Conservation (phyloP, 2,113 vertebrate genomes). For the Dinomys branickii region DNA sequence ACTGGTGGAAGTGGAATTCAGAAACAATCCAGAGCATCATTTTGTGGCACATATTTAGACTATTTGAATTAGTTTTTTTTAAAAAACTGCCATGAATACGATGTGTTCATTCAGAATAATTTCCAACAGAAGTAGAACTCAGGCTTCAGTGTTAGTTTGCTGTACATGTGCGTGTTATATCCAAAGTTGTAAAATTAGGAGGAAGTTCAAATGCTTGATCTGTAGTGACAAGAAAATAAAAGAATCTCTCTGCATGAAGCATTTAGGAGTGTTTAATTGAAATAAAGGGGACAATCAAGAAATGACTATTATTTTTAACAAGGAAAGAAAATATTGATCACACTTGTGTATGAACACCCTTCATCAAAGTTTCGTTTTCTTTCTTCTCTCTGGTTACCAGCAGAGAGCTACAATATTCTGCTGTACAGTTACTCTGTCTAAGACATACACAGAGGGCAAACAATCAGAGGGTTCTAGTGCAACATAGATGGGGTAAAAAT, state of each 20-base stretch:
- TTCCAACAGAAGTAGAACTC: constrained; percentile 51
- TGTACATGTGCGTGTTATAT: constrained; percentile 62
- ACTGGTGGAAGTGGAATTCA: background rate
- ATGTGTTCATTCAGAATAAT: constrained; percentile 69
- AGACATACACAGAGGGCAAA: constrained; percentile 73
- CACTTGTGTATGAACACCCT: constrained; percentile 79
- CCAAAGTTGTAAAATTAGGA: constrained; percentile 77
- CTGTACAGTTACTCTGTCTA: constrained; percentile 67
- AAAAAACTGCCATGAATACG: constrained; percentile 40
- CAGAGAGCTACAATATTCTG: constrained; percentile 74
- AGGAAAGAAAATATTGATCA: constrained; percentile 79
- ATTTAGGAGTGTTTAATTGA: constrained; percentile 75
- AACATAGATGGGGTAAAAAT: constrained; percentile 64
- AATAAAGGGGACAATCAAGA: constrained; percentile 76
- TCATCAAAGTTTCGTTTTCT: constrained; percentile 82
- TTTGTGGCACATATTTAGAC: constrained; percentile 42
- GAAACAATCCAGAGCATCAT: background rate
- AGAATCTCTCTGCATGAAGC: constrained; percentile 60
- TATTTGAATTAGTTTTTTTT: constrained; percentile 38
- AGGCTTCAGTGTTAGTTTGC: constrained; percentile 72
- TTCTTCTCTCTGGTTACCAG: constrained; percentile 80
- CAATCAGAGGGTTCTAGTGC: constrained; percentile 55
- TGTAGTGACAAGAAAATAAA: constrained; percentile 61
- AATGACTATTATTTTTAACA: constrained; percentile 82
- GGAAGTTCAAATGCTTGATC: constrained; percentile 71